phyloP scores from a whole-genome alignment of 2,888 invertebrate genomes.

The Seira musarum region DNA sequence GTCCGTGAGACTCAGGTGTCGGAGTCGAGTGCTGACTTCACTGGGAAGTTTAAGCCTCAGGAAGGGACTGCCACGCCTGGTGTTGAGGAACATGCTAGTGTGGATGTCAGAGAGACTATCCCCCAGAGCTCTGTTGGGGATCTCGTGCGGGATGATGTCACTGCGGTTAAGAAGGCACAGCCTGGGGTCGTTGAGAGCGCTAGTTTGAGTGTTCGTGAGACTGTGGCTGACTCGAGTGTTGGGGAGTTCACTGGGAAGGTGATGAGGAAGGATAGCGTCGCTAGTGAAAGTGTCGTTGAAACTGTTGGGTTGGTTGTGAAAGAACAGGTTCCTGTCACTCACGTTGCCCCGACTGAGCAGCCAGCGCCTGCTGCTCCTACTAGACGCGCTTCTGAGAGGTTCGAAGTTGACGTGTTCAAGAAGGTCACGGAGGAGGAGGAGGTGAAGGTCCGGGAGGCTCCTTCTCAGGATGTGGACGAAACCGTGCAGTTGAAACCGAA shows the following conservation, averaged over 20 bases:
- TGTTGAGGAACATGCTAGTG: conserved; percentile 74
- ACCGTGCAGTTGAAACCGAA: conserved; percentile 35
- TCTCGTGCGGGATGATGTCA: neutral
- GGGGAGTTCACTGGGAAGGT: neutral
- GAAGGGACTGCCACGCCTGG: conserved; percentile 73
- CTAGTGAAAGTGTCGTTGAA: neutral
- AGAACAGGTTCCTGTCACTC: neutral
- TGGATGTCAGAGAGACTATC: conserved; percentile 76
- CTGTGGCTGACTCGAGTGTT: conserved; percentile 73
- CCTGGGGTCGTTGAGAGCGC: conserved; percentile 73
- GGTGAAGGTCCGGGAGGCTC: conserved; percentile 19
- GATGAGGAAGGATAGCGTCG: conserved; percentile 2
- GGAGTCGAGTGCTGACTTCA: conserved; percentile 72
- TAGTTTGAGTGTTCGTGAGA: conserved; percentile 76
- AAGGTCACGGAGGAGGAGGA: conserved; percentile 23
- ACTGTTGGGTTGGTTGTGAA: conserved; percentile 7
- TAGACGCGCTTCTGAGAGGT: conserved; percentile 16
- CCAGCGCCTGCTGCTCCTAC: neutral
- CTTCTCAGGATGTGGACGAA: conserved; percentile 49
- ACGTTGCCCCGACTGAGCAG: neutral
- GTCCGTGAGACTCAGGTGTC: conserved; percentile 67
- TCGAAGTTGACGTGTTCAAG: conserved; percentile 20
- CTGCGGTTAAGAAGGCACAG: neutral
- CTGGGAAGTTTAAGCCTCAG: conserved; percentile 72
- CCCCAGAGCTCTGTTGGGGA: conserved; percentile 71